A percentile compares a stretch with the other conserved stretches of the same genome.
phyloP scores from a whole-genome alignment of 1,140 invertebrate species.

The Scaptodrosophila lebanonensis region DNA sequence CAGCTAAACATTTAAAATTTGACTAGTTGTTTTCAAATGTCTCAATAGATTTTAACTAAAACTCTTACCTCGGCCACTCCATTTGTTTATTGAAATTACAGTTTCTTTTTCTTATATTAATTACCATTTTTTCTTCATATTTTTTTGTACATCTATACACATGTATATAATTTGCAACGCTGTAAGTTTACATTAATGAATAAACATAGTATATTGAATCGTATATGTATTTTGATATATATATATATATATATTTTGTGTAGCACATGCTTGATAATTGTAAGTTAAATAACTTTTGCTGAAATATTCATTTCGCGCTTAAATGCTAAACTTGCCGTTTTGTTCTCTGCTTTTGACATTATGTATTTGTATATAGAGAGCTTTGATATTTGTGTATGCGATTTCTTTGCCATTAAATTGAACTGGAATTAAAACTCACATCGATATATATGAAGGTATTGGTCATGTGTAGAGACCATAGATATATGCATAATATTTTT shows the following conservation, averaged over 20 bases:
- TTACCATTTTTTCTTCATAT: conserved; percentile 58
- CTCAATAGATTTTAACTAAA: conserved; percentile 37
- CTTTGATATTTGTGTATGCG: background rate
- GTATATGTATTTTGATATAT: conserved; percentile 49
- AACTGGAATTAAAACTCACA: conserved; percentile 32
- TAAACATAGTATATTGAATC: conserved; percentile 11
- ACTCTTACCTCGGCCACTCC: conserved; percentile 37
- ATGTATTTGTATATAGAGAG: conserved; percentile 10
- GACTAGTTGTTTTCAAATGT: conserved; percentile 39
- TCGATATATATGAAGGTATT: conserved; percentile 22
- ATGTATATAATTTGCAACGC: conserved; percentile 55
- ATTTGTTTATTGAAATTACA: conserved; percentile 76
- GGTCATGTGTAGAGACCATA: conserved; percentile 10
- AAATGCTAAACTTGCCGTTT: conserved; percentile 27
- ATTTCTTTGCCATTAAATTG: conserved; percentile 14
- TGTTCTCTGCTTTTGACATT: conserved; percentile 30
- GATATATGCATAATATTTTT: conserved; percentile 30
- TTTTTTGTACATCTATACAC: conserved; percentile 65
- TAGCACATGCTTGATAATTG: too few relatives aligned
- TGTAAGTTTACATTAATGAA: conserved; percentile 50
- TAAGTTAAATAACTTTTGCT: too few relatives aligned
- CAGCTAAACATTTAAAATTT: conserved; percentile 43
- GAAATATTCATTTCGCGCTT: conserved; percentile 6
- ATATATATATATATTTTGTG: conserved; percentile 16
- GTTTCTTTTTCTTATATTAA: conserved; percentile 67